phyloP scores from a whole-genome alignment of 1,140 invertebrate genomes.

The Bombus waltoni region DNA sequence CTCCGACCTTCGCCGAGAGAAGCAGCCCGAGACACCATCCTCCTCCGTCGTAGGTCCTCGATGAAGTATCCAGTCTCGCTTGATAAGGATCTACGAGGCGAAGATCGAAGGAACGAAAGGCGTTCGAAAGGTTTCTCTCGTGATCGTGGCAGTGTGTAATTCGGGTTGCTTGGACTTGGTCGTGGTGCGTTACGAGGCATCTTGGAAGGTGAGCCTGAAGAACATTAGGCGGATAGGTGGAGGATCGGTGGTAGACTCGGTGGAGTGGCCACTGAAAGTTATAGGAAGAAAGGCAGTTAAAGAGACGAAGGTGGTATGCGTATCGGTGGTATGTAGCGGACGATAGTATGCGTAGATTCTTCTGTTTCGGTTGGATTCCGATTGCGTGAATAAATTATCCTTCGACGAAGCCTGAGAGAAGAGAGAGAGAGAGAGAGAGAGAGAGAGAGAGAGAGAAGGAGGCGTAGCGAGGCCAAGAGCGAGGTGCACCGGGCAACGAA shows the following conservation, averaged over 20 bases:
- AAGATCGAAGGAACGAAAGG: constrained; percentile 52
- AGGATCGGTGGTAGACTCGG: not conserved
- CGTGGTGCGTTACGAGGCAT: constrained; percentile 23
- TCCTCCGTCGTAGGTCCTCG: constrained; percentile 56
- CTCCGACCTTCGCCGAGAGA: constrained; percentile 58
- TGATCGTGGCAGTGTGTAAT: constrained; percentile 56
- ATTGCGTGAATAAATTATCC: constrained; percentile 50
- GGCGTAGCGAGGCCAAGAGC: not conserved
- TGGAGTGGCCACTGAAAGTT: constrained; percentile 47
- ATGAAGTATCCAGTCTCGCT: constrained; percentile 58
- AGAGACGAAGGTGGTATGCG: constrained; percentile 42
- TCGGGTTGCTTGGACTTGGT: constrained; percentile 49
- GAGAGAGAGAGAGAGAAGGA: not conserved
- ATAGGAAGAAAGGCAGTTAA: constrained; percentile 54
- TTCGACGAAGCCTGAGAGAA: not conserved
- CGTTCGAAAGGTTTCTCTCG: not conserved
- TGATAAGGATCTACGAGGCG: constrained; percentile 62
- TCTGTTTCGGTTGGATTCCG: constrained; percentile 42
- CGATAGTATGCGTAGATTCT: constrained; percentile 39
- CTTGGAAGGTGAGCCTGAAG: constrained; percentile 14
- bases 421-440: not conserved
- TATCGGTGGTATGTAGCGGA: constrained; percentile 7
- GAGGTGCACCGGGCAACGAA: constrained; percentile 22
- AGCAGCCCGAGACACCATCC: constrained; percentile 18
- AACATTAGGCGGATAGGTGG: constrained; percentile 42